A percentile compares a stretch with the other conserved stretches of the same genome.
phyloP scores from a whole-genome alignment of 2,797 vertebrate genomes.

The Percopsis omiscomaycus region DNA sequence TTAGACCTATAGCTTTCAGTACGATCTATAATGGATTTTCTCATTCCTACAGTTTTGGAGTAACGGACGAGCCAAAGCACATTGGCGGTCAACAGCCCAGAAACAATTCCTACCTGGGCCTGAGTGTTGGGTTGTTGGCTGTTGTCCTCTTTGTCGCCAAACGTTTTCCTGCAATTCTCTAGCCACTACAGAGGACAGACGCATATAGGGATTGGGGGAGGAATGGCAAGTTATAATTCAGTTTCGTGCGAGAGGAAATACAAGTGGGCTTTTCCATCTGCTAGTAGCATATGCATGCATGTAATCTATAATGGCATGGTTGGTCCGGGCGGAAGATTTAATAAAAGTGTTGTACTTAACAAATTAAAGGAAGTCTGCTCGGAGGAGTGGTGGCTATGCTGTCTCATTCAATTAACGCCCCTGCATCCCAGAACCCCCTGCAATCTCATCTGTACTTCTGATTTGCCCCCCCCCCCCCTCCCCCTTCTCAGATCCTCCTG shows the following conservation, averaged over 20 bases:
- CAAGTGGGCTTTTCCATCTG: not conserved
- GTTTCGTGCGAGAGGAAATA: not conserved
- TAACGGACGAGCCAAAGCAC: not conserved
- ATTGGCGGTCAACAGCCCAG: not conserved
- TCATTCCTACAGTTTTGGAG: too few species aligned
- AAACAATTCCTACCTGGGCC: slow-evolving; percentile 81
- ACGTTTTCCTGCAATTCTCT: slow-evolving; percentile 94
- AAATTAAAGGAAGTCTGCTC: slow-evolving; percentile 78
- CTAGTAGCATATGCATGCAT: slow-evolving; percentile 17
- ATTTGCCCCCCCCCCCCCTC: slow-evolving; percentile 46
- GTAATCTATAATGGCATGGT: slow-evolving; percentile 26
- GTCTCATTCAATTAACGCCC: slow-evolving; percentile 86
- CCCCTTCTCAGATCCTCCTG: slow-evolving; percentile 37
- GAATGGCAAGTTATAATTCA: not conserved
- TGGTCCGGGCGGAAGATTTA: slow-evolving; percentile 75
- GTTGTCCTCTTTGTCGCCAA: slow-evolving; percentile 84
- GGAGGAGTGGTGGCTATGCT: slow-evolving; percentile 58
- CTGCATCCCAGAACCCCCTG: slow-evolving; percentile 73
- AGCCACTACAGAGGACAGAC: slow-evolving; percentile 84
- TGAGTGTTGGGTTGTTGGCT: slow-evolving; percentile 81
- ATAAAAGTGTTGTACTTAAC: slow-evolving; percentile 81
- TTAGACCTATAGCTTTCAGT: too few species aligned
- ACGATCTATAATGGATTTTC: too few species aligned
- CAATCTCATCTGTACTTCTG: slow-evolving; percentile 75
- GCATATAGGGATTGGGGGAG: slow-evolving; percentile 5